Evolutionary conservation across 1,140 invertebrate genomes (phyloP).

Genomic region (Zaprionus kolodkinae): DNA sequence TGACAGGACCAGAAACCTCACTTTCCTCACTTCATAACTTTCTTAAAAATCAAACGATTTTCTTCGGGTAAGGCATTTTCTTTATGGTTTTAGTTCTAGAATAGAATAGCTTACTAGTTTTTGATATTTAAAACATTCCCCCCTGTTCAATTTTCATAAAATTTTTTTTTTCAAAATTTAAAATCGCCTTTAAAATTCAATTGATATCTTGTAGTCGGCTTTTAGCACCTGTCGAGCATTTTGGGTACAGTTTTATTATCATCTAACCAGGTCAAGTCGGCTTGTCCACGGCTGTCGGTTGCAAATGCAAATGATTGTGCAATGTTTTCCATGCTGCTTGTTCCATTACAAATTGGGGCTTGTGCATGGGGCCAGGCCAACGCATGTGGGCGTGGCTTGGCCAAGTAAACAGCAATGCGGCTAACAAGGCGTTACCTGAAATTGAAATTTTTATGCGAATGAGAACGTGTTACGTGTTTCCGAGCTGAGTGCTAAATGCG

Average conservation of each 20-base stretch:
- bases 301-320: constrained; percentile 70
- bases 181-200: no score
- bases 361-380: constrained; percentile 22
- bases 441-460: constrained; percentile 11
- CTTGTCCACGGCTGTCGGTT: constrained; percentile 60
- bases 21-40: no score
- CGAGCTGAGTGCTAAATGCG: constrained; percentile 17
- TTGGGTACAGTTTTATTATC: constrained; percentile 53
- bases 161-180: no score
- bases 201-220: constrained; percentile 24
- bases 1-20: no score
- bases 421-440: constrained; percentile 42
- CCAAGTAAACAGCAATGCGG: constrained; percentile 18
- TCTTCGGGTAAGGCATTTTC: no score
- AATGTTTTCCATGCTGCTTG: constrained; percentile 47
- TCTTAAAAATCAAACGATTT: no score
- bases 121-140: no score
- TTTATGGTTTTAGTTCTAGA: no score
- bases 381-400: constrained; percentile 51
- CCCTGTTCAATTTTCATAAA: no score
- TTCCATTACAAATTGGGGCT: constrained; percentile 68
- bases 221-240: constrained; percentile 62
- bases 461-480: constrained; percentile 2
- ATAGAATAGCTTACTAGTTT: no score
- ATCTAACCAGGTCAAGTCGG: constrained; percentile 68